phyloP scores from a whole-genome alignment of 2,113 vertebrate species.

The Cyrtonyx montezumae region DNA sequence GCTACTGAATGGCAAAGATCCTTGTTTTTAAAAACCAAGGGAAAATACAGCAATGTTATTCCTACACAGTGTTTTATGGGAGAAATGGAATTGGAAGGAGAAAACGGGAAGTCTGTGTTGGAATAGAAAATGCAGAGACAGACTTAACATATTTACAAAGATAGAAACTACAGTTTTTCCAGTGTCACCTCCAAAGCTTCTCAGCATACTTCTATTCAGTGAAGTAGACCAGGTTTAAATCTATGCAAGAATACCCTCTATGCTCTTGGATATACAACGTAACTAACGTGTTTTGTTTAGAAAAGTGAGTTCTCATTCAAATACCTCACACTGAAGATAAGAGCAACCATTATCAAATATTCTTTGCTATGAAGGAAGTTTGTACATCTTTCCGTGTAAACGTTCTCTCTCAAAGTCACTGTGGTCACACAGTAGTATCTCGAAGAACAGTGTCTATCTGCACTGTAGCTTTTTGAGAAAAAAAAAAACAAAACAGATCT shows the following conservation, averaged over 20 bases:
- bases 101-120: conserved; percentile 6
- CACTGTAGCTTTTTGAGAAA: conserved; percentile 60
- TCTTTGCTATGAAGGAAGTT: conserved; percentile 76
- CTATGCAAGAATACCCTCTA: conserved; percentile 47
- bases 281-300: conserved; percentile 29
- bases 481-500: not conserved
- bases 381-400: conserved; percentile 41
- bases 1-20: not conserved
- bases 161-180: conserved; percentile 55
- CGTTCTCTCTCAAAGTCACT: conserved; percentile 71
- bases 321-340: conserved; percentile 79
- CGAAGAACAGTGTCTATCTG: conserved; percentile 70
- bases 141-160: conserved; percentile 26
- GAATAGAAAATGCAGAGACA: conserved; percentile 12
- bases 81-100: not conserved
- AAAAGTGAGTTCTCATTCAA: conserved; percentile 48
- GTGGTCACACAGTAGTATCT: conserved; percentile 55
- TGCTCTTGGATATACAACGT: conserved; percentile 20
- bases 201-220: not conserved
- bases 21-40: conserved; percentile 26
- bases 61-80: conserved; percentile 14
- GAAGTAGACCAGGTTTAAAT: not conserved
- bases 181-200: conserved; percentile 32
- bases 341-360: conserved; percentile 95
- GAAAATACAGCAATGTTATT: conserved; percentile 6